A percentile compares a stretch with the other conserved stretches of the same genome.
Evolutionary conservation across 2,888 invertebrate species (phyloP).

Genomic region (Parnassius smintheus): DNA sequence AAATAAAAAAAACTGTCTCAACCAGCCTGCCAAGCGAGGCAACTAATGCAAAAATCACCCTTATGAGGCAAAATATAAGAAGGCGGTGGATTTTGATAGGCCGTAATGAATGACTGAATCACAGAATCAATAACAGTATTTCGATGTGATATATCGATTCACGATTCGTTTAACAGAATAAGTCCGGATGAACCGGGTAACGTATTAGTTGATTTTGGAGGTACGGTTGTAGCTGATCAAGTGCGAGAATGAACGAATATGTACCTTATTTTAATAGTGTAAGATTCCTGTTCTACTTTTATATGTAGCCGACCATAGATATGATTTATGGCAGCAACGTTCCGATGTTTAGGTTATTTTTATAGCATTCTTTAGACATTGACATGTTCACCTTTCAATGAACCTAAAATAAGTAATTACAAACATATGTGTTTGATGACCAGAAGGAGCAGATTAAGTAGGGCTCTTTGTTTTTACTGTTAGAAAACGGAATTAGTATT

Average conservation of each 20-base stretch:
- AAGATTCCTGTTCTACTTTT: constrained; percentile 2
- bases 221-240: background rate
- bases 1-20: too few relatives aligned
- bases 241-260: background rate
- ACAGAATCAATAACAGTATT: background rate
- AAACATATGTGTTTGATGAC: constrained; percentile 15
- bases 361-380: constrained; percentile 33
- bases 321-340: constrained; percentile 37
- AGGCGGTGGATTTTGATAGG: too few relatives aligned
- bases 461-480: background rate
- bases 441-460: background rate
- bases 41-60: too few relatives aligned
- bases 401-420: constrained; percentile 22
- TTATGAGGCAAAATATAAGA: too few relatives aligned
- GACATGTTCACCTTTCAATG: constrained; percentile 34
- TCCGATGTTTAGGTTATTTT: constrained; percentile 35
- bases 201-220: background rate
- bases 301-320: constrained; percentile 13
- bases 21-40: too few relatives aligned
- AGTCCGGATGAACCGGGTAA: background rate
- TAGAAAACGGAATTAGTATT: too few relatives aligned
- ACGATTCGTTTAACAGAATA: constrained; percentile 20
- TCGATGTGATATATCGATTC: constrained; percentile 1
- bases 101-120: background rate
- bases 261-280: background rate